Evolutionary conservation across 1,140 invertebrate species (phyloP).

Genomic region (Sarcophaga bullata): DNA sequence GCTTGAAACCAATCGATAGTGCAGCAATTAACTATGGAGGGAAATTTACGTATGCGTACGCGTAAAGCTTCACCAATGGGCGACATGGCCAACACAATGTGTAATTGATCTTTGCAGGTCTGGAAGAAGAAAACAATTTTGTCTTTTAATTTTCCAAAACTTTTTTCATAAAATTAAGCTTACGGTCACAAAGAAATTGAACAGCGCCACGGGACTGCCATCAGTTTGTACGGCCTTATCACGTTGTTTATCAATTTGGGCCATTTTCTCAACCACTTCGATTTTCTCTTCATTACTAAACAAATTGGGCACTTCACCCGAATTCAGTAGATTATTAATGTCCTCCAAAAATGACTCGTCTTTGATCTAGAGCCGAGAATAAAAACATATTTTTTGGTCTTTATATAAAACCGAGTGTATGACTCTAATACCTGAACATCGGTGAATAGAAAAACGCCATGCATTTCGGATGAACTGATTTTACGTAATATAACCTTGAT

Average conservation of each 20-base stretch:
- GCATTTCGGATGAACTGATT: conserved; percentile 83
- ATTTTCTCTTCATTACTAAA: conserved; percentile 89
- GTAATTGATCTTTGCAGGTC: conserved; percentile 90
- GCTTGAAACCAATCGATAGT: conserved; percentile 98
- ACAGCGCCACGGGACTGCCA: conserved; percentile 88
- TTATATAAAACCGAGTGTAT: not conserved
- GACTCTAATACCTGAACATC: conserved; percentile 79
- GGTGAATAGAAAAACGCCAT: conserved; percentile 91
- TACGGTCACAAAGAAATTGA: conserved; percentile 87
- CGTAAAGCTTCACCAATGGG: conserved; percentile 89
- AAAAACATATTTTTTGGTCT: not conserved
- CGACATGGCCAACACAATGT: conserved; percentile 92
- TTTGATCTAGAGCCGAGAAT: conserved; percentile 79
- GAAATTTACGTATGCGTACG: conserved; percentile 91
- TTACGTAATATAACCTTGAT: conserved; percentile 83
- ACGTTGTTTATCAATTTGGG: conserved; percentile 86
- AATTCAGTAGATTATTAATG: conserved; percentile 92
- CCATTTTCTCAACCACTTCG: conserved; percentile 95
- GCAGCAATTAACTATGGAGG: conserved; percentile 94
- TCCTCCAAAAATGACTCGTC: conserved; percentile 94
- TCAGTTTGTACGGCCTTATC: conserved; percentile 93
- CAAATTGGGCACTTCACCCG: conserved; percentile 94
- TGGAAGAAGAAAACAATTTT: conserved; percentile 57
- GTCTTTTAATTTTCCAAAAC: too few relatives aligned
- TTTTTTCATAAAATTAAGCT: not conserved